Percentiles rank a stretch among this genome's conserved stretches.
Evolutionary conservation across 2,113 vertebrate genomes (phyloP).

Genomic region (Hirundichthys speculiger): DNA sequence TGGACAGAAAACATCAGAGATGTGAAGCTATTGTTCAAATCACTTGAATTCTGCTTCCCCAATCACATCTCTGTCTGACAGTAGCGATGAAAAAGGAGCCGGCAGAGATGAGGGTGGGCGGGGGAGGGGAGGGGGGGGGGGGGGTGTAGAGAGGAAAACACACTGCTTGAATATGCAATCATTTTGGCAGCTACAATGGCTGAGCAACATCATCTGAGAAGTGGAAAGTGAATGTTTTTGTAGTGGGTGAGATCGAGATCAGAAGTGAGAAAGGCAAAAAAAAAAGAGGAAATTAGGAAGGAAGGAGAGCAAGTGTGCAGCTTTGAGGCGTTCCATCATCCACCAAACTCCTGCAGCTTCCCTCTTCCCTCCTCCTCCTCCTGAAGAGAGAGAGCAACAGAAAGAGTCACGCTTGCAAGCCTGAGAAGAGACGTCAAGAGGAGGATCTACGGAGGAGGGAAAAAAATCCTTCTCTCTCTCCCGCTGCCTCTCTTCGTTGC

Average conservation of each 20-base stretch:
- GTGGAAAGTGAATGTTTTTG: slow-evolving; percentile 33
- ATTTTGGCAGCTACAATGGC: slow-evolving; percentile 49
- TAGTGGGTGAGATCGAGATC: slow-evolving; percentile 59
- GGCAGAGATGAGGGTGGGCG: slow-evolving; percentile 5
- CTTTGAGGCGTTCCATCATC: slow-evolving; percentile 86
- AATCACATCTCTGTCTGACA: slow-evolving; percentile 56
- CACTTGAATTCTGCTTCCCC: slow-evolving; percentile 45
- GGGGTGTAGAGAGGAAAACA: slow-evolving; percentile 36
- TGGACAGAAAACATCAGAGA: slow-evolving; percentile 49
- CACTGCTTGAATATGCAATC: slow-evolving; percentile 58
- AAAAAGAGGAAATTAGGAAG: slow-evolving; percentile 66
- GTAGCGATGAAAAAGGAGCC: slow-evolving; percentile 27
- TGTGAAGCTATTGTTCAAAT: slow-evolving; percentile 34
- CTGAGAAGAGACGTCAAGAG: slow-evolving; percentile 79
- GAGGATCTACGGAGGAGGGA: slow-evolving; percentile 69
- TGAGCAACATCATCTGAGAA: slow-evolving; percentile 59
- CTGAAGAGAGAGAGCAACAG: slow-evolving; percentile 57
- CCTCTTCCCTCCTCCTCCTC: slow-evolving; percentile 69
- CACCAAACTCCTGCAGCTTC: slow-evolving; percentile 84
- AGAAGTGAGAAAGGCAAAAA: slow-evolving; percentile 20
- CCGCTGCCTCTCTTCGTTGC: slow-evolving; percentile 65
- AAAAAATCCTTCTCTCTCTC: slow-evolving; percentile 67
- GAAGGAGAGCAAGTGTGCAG: slow-evolving; percentile 74
- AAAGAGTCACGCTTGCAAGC: slow-evolving; percentile 78
- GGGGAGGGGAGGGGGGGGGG: slow-evolving; percentile 7